Percentiles rank a stretch among this genome's conserved stretches.
Conservation (phyloP, 2,797 vertebrate species). For the Benthosema pterotum region DNA sequence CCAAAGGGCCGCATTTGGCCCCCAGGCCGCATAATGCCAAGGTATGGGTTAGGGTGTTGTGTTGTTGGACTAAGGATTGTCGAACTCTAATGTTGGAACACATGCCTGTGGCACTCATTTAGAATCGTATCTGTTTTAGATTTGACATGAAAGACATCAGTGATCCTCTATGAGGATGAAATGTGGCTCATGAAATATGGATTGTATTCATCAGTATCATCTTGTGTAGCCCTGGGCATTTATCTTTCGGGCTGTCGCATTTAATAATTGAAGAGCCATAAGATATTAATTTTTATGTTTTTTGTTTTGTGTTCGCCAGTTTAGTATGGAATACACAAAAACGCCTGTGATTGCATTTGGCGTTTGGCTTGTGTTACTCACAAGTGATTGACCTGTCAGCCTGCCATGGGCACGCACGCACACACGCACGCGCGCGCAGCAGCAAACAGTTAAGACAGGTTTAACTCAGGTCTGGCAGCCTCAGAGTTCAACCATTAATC, state of each 20-base stretch:
- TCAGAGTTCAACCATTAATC: conserved; percentile 29
- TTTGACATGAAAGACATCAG: conserved; percentile 3
- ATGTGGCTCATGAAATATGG: conserved; percentile 2
- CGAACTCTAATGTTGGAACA: too few relatives aligned
- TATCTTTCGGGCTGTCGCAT: not conserved
- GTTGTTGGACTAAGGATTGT: too few relatives aligned
- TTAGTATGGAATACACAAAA: not conserved
- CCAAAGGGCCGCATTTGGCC: too few relatives aligned
- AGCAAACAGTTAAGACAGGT: too few relatives aligned
- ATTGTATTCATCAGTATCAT: not conserved
- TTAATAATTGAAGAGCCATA: too few relatives aligned
- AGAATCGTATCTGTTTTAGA: not conserved
- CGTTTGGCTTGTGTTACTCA: conserved; percentile 32
- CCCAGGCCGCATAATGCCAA: too few relatives aligned
- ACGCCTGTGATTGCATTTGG: not conserved
- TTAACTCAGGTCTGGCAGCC: conserved; percentile 5
- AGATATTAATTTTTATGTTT: too few relatives aligned
- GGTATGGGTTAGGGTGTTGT: too few relatives aligned
- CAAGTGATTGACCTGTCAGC: conserved; percentile 51
- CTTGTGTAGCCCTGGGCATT: not conserved
- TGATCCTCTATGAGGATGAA: conserved; percentile 3
- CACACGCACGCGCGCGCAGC: too few relatives aligned
- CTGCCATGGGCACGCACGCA: too few relatives aligned
- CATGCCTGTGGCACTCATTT: not conserved
- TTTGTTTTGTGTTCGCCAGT: not conserved